Evolutionary conservation across 2,113 vertebrate species (phyloP).

Genomic region (Mohoua ochrocephala): DNA sequence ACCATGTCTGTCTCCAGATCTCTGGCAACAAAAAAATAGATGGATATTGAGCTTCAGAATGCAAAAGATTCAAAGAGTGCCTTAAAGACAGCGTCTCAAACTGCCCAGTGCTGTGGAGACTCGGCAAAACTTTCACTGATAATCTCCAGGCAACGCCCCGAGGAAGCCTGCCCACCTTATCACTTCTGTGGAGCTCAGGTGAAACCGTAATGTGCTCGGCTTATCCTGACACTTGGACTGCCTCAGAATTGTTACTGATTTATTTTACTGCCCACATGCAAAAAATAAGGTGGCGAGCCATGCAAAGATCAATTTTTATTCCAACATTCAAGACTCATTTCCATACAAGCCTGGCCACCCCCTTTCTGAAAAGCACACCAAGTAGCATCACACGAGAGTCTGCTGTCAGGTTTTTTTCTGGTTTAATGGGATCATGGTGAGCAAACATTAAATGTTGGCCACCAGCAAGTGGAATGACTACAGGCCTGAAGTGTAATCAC

Average conservation of each 20-base stretch:
- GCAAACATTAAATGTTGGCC: not conserved
- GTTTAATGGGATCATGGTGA: not conserved
- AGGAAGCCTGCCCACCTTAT: not conserved
- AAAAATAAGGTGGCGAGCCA: not conserved
- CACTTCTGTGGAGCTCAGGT: not conserved
- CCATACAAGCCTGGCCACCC: too few relatives aligned
- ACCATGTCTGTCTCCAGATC: not conserved
- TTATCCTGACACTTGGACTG: not conserved
- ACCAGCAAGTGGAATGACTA: not conserved
- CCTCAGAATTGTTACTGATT: too few relatives aligned
- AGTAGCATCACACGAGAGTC: not conserved
- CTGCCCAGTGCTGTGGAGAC: not conserved
- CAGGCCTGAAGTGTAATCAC: not conserved
- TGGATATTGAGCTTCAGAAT: not conserved
- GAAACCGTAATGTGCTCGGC: not conserved
- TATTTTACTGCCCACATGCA: not conserved
- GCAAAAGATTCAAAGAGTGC: not conserved
- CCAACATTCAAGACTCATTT: not conserved
- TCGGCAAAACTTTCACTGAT: not conserved
- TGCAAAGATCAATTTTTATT: not conserved
- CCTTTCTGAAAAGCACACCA: not conserved
- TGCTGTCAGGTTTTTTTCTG: not conserved
- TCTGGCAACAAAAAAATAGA: not conserved
- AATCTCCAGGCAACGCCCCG: rapidly evolving
- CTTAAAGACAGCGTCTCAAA: not conserved